These are phyloP conservation scores for Tyrophagus putrescentiae DNA, from an alignment of 1,140 invertebrate genomes.

Conservation along the genomic window DNA sequence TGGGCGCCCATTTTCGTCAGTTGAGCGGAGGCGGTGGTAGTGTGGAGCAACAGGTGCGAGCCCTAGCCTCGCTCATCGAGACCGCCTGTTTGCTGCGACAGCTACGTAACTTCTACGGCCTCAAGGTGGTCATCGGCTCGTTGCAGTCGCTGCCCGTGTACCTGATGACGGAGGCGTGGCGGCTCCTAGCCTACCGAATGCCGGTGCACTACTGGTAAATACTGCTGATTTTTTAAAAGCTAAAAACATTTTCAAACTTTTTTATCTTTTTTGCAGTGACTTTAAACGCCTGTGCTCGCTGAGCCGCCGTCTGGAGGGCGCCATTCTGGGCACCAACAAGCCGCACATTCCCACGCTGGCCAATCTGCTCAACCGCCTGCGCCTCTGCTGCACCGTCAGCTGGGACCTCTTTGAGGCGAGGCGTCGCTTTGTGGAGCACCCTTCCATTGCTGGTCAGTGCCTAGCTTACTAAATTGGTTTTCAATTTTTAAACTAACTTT, in stretches of 20 bases:
- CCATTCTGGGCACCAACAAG: conserved; percentile 10
- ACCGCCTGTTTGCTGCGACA: background rate
- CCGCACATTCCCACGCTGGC: background rate
- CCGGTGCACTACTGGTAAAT: background rate
- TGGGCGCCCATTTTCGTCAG: background rate
- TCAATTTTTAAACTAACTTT: background rate
- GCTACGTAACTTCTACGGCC: conserved; percentile 2
- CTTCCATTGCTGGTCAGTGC: conserved; percentile 1
- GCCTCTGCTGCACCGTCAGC: background rate
- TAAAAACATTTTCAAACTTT: background rate
- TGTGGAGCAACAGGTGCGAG: background rate
- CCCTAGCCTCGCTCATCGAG: background rate
- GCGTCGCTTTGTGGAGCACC: background rate
- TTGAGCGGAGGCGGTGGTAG: no score
- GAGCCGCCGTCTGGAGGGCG: background rate
- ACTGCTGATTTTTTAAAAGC: background rate
- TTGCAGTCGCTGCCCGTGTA: background rate
- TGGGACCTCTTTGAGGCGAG: conserved; percentile 2
- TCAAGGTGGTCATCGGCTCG: background rate
- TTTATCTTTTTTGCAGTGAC: background rate
- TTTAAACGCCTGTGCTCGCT: background rate
- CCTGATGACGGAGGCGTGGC: background rate
- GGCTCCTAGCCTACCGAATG: background rate
- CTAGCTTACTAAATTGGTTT: background rate
- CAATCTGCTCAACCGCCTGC: conserved; percentile 1